phyloP scores from a whole-genome alignment of 1,140 invertebrate genomes.

The Arctopsyche grandis region DNA sequence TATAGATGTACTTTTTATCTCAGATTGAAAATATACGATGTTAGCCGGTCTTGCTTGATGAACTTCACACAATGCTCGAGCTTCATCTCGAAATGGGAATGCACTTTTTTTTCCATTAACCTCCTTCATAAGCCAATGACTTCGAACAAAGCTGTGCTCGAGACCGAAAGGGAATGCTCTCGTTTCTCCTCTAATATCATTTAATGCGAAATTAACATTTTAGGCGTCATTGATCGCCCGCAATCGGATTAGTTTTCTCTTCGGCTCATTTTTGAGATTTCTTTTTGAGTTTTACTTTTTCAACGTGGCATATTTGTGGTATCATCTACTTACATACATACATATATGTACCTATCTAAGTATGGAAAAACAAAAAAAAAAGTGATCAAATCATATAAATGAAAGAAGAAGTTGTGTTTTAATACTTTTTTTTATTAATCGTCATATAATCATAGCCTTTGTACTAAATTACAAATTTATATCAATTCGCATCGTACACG shows the following conservation, averaged over 20 bases:
- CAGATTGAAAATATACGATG: not conserved
- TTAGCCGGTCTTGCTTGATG: not conserved
- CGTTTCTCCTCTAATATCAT: not conserved
- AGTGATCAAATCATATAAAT: not conserved
- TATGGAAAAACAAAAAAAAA: not conserved
- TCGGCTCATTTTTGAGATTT: too few species aligned
- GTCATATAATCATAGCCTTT: slow-evolving; percentile 32
- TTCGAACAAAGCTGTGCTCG: slow-evolving; percentile 7
- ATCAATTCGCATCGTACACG: slow-evolving; percentile 3
- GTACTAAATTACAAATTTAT: slow-evolving; percentile 38
- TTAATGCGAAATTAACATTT: not conserved
- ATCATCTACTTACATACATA: not conserved
- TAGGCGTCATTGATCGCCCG: not conserved
- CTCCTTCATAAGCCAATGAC: not conserved
- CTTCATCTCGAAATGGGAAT: not conserved
- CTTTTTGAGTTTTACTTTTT: not conserved
- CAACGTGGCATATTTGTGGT: not conserved
- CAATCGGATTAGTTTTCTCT: not conserved
- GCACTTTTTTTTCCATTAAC: not conserved
- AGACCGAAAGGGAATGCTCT: not conserved
- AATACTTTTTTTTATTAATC: slow-evolving; percentile 31
- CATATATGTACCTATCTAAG: not conserved
- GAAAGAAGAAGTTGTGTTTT: slow-evolving; percentile 8
- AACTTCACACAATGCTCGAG: not conserved
- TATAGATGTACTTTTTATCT: not conserved